Percentiles rank a stretch among this genome's conserved stretches.
Conservation (phyloP, 2,113 vertebrate genomes). For the Pungitius pungitius region DNA sequence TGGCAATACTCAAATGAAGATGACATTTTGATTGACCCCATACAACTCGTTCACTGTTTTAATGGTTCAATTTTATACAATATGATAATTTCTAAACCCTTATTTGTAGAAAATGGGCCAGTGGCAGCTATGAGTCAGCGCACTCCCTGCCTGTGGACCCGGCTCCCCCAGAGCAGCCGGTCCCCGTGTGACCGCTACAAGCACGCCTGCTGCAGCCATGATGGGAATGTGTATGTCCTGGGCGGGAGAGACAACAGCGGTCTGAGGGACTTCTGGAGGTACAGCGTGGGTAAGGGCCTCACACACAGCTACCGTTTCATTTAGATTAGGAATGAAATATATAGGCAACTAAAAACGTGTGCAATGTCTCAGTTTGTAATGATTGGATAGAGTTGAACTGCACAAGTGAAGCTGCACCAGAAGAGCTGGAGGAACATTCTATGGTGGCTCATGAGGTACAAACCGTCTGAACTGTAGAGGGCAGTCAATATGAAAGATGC, state of each 20-base stretch:
- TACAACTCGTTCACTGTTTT: not conserved
- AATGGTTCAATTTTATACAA: not conserved
- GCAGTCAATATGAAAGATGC: not conserved
- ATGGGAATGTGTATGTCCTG: slow-evolving; percentile 82
- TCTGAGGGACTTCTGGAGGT: slow-evolving; percentile 88
- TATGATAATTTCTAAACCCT: not conserved
- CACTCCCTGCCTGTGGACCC: slow-evolving; percentile 72
- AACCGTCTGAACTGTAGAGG: not conserved
- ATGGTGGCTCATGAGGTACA: slow-evolving; percentile 87
- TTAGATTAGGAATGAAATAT: not conserved
- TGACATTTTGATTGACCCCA: not conserved
- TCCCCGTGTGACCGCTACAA: slow-evolving; percentile 85
- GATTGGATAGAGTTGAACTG: slow-evolving; percentile 84
- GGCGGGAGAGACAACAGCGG: slow-evolving; percentile 79
- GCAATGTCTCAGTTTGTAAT: slow-evolving; percentile 70
- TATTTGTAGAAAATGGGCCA: slow-evolving; percentile 31
- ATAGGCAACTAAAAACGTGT: not conserved
- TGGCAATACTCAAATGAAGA: too few relatives aligned
- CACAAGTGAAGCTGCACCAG: slow-evolving; percentile 78
- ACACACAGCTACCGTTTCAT: not conserved
- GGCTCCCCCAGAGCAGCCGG: slow-evolving; percentile 70
- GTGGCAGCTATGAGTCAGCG: slow-evolving; percentile 68
- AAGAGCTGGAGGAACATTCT: slow-evolving; percentile 87
- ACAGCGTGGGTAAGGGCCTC: slow-evolving; percentile 81
- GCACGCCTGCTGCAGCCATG: slow-evolving; percentile 79